Evolutionary conservation across 2,888 invertebrate genomes (phyloP), one percentile per base, ranked within the genome.

Genomic region (Eudasyphora cyanicolor): DNA sequence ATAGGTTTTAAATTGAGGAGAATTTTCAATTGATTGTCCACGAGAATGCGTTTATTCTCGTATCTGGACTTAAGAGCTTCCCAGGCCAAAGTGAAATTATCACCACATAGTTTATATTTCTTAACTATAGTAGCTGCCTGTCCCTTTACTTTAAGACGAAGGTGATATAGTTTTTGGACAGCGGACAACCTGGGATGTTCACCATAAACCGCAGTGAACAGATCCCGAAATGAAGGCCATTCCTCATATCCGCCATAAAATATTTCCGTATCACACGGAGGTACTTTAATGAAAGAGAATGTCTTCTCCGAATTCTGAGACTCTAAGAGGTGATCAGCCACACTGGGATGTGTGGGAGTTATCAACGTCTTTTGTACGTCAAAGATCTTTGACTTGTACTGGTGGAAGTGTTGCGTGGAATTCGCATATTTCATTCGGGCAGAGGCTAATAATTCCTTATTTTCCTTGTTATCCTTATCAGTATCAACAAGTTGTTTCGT

Each of bases 221-320:
- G 64, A 35, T 76, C 51, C 7, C 76, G 17, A 19, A 76, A 76
- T 21, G 76, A 57, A 14, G 74, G 38, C 74, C 74, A 49, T 24
- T 69, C n/a, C n/a, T 69, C 69, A 45, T 69, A 69, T 2, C 69
- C 4, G n/a, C 69, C 69, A 27, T 71, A n/a, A 51, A n/a, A n/a
- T n/a, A n/a, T n/a, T n/a, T n/a, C n/a, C n/a, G n/a, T n/a, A n/a
- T n/a, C n/a, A n/a, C n/a, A n/a, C n/a, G n/a, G n/a, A n/a, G n/a
- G n/a, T n/a, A n/a, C n/a, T n/a, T n/a, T n/a, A n/a, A n/a, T n/a
- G n/a, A n/a, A n/a, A n/a, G n/a, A n/a, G n/a, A n/a, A n/a, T n/a
- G n/a, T n/a, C n/a, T n/a, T n/a, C n/a, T n/a, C n/a, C n/a, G n/a
- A n/a, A n/a, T n/a, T n/a, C n/a, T n/a, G n/a, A n/a, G n/a, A n/a